Evolutionary conservation across 1,140 invertebrate species (phyloP).

Genomic region (Papilio polyxenes): DNA sequence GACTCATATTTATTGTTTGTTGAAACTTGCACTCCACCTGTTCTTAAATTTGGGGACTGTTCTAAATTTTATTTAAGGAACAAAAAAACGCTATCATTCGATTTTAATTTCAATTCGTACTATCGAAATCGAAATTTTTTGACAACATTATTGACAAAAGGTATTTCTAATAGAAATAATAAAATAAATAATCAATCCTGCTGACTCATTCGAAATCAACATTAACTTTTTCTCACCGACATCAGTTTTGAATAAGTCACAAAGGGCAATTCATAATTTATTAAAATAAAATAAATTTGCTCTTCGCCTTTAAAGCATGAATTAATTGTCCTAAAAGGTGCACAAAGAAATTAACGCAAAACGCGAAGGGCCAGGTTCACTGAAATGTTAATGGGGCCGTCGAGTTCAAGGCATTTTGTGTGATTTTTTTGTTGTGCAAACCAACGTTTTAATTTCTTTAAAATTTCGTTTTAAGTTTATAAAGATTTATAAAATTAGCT

Average conservation of each 20-base stretch:
- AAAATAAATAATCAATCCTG: not conserved
- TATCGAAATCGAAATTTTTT: no score
- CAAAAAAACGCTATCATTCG: no score
- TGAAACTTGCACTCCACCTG: no score
- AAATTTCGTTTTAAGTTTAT: not conserved
- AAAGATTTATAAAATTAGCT: not conserved
- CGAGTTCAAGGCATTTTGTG: conserved; percentile 21
- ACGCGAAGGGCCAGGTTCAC: conserved; percentile 20
- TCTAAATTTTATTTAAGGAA: no score
- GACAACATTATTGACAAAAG: no score
- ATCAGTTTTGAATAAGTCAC: not conserved
- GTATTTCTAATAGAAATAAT: not conserved
- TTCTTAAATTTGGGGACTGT: no score
- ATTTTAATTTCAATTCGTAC: no score
- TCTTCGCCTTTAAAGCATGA: not conserved
- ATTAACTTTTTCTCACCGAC: not conserved
- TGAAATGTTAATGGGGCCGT: conserved; percentile 24
- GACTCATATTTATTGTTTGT: no score
- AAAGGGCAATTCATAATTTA: not conserved
- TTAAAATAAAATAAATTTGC: conserved; percentile 18
- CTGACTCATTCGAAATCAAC: not conserved
- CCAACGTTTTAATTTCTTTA: not conserved
- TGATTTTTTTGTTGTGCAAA: conserved; percentile 4
- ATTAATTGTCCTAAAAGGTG: conserved; percentile 25
- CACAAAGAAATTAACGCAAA: conserved; percentile 8